Percentiles rank a stretch among this genome's conserved stretches.
Conservation (phyloP, 2,113 vertebrate genomes). For the Coptodon bakossiorum region DNA sequence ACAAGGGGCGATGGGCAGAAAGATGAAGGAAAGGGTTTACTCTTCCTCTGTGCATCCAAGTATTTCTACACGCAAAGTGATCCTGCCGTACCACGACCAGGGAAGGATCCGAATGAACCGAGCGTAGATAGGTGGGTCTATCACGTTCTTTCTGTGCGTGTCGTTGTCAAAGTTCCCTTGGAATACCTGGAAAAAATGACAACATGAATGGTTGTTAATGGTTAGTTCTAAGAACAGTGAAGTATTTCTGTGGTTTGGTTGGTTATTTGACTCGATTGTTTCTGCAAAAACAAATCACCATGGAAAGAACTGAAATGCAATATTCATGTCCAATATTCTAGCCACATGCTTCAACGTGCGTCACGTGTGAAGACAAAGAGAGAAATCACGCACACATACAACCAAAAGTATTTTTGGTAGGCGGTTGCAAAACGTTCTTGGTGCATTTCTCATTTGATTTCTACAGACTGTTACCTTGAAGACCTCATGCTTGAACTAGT, state of each 20-base stretch:
- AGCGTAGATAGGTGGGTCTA: constrained; percentile 88
- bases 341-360: neutral
- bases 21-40: constrained; percentile 59
- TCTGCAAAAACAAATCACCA: neutral
- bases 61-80: constrained; percentile 92
- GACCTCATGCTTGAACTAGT: neutral
- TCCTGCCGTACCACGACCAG: constrained; percentile 97
- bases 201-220: neutral
- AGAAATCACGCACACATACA: neutral
- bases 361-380: neutral
- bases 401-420: neutral
- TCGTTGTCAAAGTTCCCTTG: constrained; percentile 99
- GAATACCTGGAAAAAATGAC: constrained; percentile 80
- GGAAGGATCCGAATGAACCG: constrained; percentile 89
- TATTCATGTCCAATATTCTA: neutral
- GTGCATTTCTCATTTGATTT: neutral
- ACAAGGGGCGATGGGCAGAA: constrained; percentile 10
- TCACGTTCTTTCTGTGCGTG: constrained; percentile 97
- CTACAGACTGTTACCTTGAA: neutral
- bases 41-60: constrained; percentile 92
- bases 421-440: neutral
- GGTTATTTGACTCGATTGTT: neutral
- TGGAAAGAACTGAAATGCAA: neutral
- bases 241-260: neutral
- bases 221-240: neutral